Base-by-base conservation (phyloP, 2,888 invertebrate genomes). In the Galeruca laticollis region DNA sequence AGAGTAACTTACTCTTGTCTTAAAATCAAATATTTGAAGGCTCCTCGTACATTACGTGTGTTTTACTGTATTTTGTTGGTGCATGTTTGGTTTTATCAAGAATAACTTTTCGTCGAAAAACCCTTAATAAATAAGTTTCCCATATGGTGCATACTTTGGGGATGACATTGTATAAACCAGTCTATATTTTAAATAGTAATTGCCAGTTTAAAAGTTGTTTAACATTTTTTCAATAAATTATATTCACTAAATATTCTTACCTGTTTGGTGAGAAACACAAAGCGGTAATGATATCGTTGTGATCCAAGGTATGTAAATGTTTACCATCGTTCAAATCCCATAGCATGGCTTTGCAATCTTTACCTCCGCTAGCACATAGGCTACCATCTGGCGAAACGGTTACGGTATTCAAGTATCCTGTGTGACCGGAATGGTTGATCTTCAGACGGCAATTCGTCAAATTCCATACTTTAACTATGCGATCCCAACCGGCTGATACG, bases 251-350 rank as follows among this genome's bases (percentile, higher is more conserved):
- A n/a, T 49, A 26, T 13, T 67, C 74, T 67, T 78, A 85, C 85
- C 98, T 93, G 89, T 99, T 99, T 74, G 99, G 99, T 75, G 98
- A 98, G 93, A 99, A 99, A 91, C 97, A 97, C 81, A 99, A 88
- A 5, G 99, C 95, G 81, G 98, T 98, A 87, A 99, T 99, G 86
- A 96, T 95, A 85, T 98, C 98, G 87, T 97, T 98, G 87, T 99
- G 99, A 85, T 98, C 98, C 82, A 99, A 88, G 13, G 99, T 99
- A 89, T 99, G 99, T 84, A 99, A 89, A 87, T 99, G 98, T 87
- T 99, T 99, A 88, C 98, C 98, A 85, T 99, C 99, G 86, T 99
- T 99, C 85, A 99, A 88, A 87, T 99, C 99, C 99, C 99, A 99
- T 77, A 99, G 89, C 95, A 99, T 97, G 10, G 99, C 99, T 88